These are phyloP conservation scores for Pitangus sulphuratus DNA, from an alignment of 2,797 vertebrate genomes.

Conservation along the genomic window DNA sequence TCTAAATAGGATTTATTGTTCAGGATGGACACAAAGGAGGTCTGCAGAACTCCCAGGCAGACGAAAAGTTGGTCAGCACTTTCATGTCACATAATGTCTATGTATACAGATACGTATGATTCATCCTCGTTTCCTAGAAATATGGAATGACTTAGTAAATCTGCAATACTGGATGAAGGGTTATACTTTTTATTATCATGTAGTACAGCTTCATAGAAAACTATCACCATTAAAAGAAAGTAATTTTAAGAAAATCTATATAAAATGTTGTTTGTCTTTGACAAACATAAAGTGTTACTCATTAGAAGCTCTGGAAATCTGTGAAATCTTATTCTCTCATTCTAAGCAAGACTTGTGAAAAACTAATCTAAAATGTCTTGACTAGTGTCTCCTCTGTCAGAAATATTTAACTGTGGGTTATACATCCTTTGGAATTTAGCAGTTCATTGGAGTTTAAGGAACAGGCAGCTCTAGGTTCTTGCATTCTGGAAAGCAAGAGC, in stretches of 20 bases:
- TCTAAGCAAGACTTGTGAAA: neutral
- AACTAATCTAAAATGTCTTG: neutral
- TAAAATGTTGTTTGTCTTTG: neutral
- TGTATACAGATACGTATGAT: rapidly evolving
- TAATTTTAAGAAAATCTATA: neutral
- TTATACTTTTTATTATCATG: neutral
- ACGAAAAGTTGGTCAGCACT: neutral
- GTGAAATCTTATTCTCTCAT: neutral
- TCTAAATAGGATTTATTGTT: neutral
- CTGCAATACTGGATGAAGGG: neutral
- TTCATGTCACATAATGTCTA: neutral
- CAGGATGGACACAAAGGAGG: neutral
- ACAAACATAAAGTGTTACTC: neutral
- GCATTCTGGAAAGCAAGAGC: neutral
- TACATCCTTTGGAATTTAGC: neutral
- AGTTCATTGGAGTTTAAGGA: neutral
- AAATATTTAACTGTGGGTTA: neutral
- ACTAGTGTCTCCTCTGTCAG: neutral
- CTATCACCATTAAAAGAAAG: neutral
- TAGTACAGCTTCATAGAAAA: neutral
- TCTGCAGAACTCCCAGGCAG: neutral
- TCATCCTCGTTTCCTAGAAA: neutral
- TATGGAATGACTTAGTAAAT: neutral
- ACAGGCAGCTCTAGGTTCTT: neutral
- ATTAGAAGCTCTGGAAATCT: neutral